phyloP scores from a whole-genome alignment of 2,113 vertebrate species.

The Rhynchomys soricoides region DNA sequence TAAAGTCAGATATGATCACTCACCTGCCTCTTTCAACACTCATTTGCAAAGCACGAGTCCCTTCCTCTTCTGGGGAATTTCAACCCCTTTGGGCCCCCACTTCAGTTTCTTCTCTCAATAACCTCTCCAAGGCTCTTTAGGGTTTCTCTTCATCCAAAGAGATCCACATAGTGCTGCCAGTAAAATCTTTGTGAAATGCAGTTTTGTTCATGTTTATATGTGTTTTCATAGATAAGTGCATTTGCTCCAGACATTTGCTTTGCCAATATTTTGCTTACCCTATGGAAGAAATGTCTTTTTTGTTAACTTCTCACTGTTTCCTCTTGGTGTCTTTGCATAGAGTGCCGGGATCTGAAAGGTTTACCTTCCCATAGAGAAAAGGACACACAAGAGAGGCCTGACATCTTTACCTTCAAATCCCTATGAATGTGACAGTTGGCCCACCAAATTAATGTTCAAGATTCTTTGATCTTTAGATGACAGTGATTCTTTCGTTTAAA shows the following conservation, averaged over 20 bases:
- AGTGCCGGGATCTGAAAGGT: not conserved
- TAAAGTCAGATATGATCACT: not conserved
- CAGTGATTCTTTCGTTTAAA: slow-evolving; percentile 8
- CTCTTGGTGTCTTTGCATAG: not conserved
- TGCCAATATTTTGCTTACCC: slow-evolving; percentile 33
- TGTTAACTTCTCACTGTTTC: not conserved
- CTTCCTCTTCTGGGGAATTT: not conserved
- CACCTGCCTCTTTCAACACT: not conserved
- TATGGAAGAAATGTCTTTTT: slow-evolving; percentile 5
- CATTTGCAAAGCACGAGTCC: not conserved
- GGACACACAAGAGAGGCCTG: not conserved
- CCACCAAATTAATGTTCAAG: not conserved
- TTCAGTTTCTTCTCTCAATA: not conserved
- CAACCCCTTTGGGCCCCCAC: not conserved
- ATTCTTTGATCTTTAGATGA: slow-evolving; percentile 1
- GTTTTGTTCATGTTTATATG: slow-evolving; percentile 31
- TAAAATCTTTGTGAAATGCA: not conserved
- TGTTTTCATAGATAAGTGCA: slow-evolving; percentile 27
- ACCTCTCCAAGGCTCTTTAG: not conserved
- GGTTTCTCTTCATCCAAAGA: not conserved
- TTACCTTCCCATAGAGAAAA: not conserved
- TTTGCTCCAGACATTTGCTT: slow-evolving; percentile 28
- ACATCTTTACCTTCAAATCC: not conserved
- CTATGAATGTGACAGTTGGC: not conserved
- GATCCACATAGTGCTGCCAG: not conserved